phyloP scores from a whole-genome alignment of 2,888 invertebrate genomes.

The Sclerodermus sp. region DNA sequence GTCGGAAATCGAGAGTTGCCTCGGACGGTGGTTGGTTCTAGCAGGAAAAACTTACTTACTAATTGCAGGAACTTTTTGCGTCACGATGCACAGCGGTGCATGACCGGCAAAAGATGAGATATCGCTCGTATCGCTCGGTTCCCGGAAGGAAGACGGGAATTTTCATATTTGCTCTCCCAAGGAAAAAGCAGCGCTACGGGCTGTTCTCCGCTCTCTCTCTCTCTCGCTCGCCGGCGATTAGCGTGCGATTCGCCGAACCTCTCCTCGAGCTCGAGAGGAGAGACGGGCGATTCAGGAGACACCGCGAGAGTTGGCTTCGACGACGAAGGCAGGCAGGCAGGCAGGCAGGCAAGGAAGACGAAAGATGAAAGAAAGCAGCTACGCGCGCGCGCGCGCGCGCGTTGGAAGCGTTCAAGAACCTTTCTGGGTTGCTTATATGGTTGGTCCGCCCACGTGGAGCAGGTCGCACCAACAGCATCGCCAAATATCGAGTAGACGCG shows the following conservation, averaged over 20 bases:
- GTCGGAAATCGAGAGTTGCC: constrained; percentile 15
- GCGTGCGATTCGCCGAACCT: too few species aligned
- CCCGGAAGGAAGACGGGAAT: too few species aligned
- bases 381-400: too few species aligned
- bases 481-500: constrained; percentile 51
- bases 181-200: too few species aligned
- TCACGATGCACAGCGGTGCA: constrained; percentile 12
- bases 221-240: background rate
- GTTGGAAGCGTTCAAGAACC: constrained; percentile 40
- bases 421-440: constrained; percentile 36
- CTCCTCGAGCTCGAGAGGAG: too few species aligned
- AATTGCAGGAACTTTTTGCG: constrained; percentile 16
- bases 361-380: constrained; percentile 13
- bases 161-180: too few species aligned
- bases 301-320: too few species aligned
- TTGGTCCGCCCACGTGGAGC: constrained; percentile 46
- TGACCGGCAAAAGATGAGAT: constrained; percentile 18
- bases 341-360: constrained; percentile 2
- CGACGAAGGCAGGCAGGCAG: too few species aligned
- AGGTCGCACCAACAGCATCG: constrained; percentile 39
- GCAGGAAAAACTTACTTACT: constrained; percentile 29
- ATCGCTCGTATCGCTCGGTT: too few species aligned
- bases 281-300: too few species aligned
- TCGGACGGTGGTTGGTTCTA: too few species aligned
- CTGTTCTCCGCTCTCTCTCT: background rate